Percentiles rank a stretch among this genome's conserved stretches.
Evolutionary conservation across 2,113 vertebrate species (phyloP).

Genomic region (Nestor notabilis): DNA sequence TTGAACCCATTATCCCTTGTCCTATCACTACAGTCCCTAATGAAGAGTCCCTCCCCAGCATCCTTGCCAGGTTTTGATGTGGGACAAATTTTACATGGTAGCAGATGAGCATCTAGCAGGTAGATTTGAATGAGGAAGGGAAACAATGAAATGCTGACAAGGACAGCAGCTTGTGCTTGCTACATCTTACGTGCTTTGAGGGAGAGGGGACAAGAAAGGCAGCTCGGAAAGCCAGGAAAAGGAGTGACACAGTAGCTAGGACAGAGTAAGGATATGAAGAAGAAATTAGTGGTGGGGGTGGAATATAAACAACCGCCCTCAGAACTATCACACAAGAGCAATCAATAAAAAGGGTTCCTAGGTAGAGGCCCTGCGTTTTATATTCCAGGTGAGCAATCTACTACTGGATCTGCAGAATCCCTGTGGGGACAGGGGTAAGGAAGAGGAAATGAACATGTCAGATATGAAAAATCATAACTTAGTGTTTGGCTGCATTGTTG

Average conservation of each 20-base stretch:
- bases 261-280: neutral
- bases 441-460: slow-evolving; percentile 33
- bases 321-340: neutral
- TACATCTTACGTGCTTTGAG: accelerated
- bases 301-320: neutral
- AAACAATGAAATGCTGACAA: neutral
- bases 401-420: neutral
- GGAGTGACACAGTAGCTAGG: neutral
- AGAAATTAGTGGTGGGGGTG: neutral
- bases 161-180: neutral
- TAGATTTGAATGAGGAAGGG: neutral
- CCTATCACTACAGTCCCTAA: no score
- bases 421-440: neutral
- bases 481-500: neutral
- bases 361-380: neutral
- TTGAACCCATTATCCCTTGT: no score
- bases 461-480: neutral
- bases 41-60: no score
- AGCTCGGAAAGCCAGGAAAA: neutral
- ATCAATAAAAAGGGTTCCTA: neutral
- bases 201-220: neutral
- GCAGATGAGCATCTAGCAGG: neutral
- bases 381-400: slow-evolving; percentile 12
- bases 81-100: neutral
- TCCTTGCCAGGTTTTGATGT: neutral